A percentile compares a stretch with the other conserved stretches of the same genome.
Conservation (phyloP, 2,797 vertebrate genomes). For the Falco novaeseelandiae region DNA sequence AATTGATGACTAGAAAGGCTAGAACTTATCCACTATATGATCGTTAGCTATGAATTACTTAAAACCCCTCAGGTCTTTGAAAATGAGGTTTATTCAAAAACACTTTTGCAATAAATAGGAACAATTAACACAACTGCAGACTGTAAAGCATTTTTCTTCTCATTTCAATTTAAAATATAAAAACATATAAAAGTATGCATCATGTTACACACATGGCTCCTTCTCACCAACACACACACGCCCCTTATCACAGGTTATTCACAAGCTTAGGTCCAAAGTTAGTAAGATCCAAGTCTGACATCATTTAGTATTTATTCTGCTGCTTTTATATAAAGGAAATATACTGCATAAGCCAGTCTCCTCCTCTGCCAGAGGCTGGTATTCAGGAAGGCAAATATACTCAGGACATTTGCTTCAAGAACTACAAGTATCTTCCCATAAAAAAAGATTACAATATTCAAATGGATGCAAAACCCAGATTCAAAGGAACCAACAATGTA, state of each 20-base stretch:
- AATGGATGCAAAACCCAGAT: background rate
- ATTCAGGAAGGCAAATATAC: background rate
- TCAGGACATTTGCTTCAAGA: background rate
- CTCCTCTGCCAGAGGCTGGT: background rate
- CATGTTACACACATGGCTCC: fast-evolving
- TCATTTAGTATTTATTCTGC: background rate
- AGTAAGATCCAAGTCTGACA: background rate
- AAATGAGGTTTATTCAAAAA: background rate
- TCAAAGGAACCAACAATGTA: background rate
- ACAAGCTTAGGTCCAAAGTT: background rate
- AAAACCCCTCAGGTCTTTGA: background rate
- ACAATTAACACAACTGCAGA: background rate
- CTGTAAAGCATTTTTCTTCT: background rate
- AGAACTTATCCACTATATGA: background rate
- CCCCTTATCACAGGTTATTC: background rate
- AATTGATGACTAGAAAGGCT: background rate
- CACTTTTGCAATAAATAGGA: background rate
- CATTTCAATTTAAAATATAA: background rate
- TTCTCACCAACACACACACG: background rate
- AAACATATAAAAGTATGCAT: background rate
- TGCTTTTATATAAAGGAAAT: background rate
- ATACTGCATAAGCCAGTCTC: background rate
- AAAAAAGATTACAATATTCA: background rate
- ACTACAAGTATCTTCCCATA: background rate
- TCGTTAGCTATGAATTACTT: background rate